Base-by-base conservation (phyloP, 2,888 invertebrate species). In the Eilema depressum region DNA sequence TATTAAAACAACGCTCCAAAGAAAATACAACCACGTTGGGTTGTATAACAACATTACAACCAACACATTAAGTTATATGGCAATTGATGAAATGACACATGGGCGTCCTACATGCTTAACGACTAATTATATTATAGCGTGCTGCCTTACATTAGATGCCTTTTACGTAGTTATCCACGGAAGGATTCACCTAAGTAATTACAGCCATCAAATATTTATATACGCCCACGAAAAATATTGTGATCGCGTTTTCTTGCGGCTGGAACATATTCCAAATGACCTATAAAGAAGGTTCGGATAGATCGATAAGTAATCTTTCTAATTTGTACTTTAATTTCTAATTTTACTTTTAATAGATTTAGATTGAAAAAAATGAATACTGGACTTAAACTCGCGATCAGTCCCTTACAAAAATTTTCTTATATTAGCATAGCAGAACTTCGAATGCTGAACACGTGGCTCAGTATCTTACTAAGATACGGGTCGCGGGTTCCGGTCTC, bases 81-180 rank as follows among this genome's bases (percentile, higher is more conserved):
- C 23, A 59, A 68, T 68, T 63, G 67, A 70, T 75, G 77, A 84
- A 84, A 78, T 77, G 82, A 84, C 79, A 83, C 83, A 80, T 83
- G 85, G 78, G 82, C 77, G 83, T 85, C 80, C 82, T 78, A 77
- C 84, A 80, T 81, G 82, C 83, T 82, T 81, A 85, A 85, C 83
- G 80, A 81, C 83, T 91, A 91, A 92, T 91, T 89, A 85, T 86
- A 86, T 82, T 86, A 86, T 91, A 68, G 91, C 91, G 90, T 92
- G 92, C 77, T 81, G 72, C 65, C 78, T 78, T 75, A 83, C 82
- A 83, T 83, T 88, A 86, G 83, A 83, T 74, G 68, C 68, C 63
- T 67, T 75, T 61, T 68, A 61, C 71, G 23, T 64, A 66, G 69
- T 63, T 68, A 69, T 62, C 25, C 17, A 64, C 28, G 28, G 66